Base-by-base conservation (phyloP, 2,797 vertebrate genomes). In the Trachurus trachurus region DNA sequence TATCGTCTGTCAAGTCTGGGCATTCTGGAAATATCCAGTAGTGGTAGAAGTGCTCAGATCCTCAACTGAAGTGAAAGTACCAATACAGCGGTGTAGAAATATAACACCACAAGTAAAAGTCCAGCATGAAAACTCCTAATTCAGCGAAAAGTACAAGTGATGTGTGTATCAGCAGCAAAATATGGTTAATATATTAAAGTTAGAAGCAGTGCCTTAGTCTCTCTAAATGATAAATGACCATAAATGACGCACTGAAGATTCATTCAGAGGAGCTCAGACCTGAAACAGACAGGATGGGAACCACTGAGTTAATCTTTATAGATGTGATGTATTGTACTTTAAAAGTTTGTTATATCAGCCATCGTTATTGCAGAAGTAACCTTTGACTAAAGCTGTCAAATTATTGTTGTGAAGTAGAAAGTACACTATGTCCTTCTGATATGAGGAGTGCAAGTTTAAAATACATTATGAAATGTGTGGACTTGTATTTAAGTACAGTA, bases 1-100 rank as follows among this genome's bases (percentile, higher is more conserved):
- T 13, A 31, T 31, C 1, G 7, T 37, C 34, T 37, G 34, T 37
- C 34, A 37, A 37, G 2, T 71, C 40, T 62, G 34, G n/a, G 70
- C 69, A 57, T 62, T 29, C 1, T 84, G 87, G 89, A 93, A 49
- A 49, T n/a, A n/a, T 9, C 3, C 45, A 47, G 16, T 47, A 6
- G 15, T 47, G 45, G 15, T 17, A 47, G 5, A 49, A 49, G 45
- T 49, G 19, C 17, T 19, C 45, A 49, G 17, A 49, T 49, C 45
- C 17, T 49, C 9, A 8, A 19, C 45, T 19, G 8, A 49, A 49
- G 17, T 49, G 13, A 19, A 49, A 49, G 45, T 19, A 49, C 6
- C 16, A 19, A 1, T 47, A 47, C 44, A 6, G 17, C 16, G 9
- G 19, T 49, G 45, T 49, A 49, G 45, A 49, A n/a, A 49, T 17